A percentile compares a stretch with the other conserved stretches of the same genome.
Conservation (phyloP, 2,797 vertebrate species). For the Benthosema pterotum region DNA sequence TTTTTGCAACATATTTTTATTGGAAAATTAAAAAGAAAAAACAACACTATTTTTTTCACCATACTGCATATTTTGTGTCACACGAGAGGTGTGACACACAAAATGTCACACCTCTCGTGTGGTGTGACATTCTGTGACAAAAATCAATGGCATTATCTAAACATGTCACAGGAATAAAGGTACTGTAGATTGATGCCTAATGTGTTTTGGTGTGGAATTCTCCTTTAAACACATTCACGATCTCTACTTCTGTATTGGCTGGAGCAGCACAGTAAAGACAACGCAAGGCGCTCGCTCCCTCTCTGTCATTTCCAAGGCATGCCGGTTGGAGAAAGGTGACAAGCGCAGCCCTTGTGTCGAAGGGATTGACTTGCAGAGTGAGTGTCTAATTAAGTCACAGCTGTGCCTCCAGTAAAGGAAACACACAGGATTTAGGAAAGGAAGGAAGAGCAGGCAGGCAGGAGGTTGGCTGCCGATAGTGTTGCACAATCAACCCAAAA, state of each 20-base stretch:
- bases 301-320: constrained; percentile 24
- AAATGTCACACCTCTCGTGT: too few species aligned
- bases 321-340: constrained; percentile 28
- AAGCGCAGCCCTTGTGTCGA: constrained; percentile 51
- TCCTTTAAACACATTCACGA: neutral
- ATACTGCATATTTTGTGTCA: too few species aligned
- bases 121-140: too few species aligned
- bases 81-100: too few species aligned
- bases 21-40: neutral
- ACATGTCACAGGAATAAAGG: too few species aligned
- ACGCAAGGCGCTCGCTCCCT: constrained; percentile 4
- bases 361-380: constrained; percentile 48
- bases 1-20: too few species aligned
- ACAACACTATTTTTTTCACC: constrained; percentile 8
- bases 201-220: too few species aligned
- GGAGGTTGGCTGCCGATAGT: too few species aligned
- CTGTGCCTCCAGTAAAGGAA: constrained; percentile 30
- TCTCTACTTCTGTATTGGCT: neutral
- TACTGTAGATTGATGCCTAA: too few species aligned
- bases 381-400: constrained; percentile 51
- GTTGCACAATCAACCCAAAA: too few species aligned
- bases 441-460: constrained; percentile 3
- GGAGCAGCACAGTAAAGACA: constrained; percentile 12
- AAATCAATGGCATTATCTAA: too few species aligned
- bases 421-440: constrained; percentile 16